Conservation (phyloP, 2,797 vertebrate genomes). For the Craterocephalus amniculus region DNA sequence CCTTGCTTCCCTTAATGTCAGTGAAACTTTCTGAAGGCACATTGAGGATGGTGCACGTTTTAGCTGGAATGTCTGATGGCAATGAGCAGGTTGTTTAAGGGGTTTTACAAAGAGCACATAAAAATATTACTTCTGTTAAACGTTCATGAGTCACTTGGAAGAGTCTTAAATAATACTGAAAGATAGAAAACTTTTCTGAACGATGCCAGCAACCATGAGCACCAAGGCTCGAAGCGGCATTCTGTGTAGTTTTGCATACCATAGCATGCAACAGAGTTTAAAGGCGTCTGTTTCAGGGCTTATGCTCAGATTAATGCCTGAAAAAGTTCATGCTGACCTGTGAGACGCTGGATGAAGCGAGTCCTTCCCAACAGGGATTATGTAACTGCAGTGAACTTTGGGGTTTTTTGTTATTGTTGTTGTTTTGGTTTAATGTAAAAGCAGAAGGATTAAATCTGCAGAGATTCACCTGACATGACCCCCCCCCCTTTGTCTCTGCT, state of each 20-base stretch:
- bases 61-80: background rate
- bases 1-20: no score
- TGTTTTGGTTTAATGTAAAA: conserved; percentile 30
- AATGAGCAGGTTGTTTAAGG: background rate
- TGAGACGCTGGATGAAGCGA: conserved; percentile 61
- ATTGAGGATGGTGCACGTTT: background rate
- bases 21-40: background rate
- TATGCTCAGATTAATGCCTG: conserved; percentile 77
- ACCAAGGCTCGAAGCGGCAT: background rate
- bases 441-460: conserved; percentile 65
- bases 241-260: conserved; percentile 34
- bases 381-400: conserved; percentile 71
- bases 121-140: background rate
- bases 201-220: background rate
- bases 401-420: conserved; percentile 61
- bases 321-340: conserved; percentile 76
- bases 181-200: background rate
- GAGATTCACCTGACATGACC: conserved; percentile 67
- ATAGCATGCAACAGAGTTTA: conserved; percentile 46
- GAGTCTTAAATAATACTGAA: background rate
- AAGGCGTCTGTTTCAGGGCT: conserved; percentile 63
- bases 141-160: background rate
- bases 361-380: conserved; percentile 68
- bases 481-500: conserved; percentile 18
- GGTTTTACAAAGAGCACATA: background rate